Percentiles rank a stretch among this genome's conserved stretches.
These are phyloP conservation scores for Hylyphantes graminicola DNA, from an alignment of 1,140 invertebrate genomes.

Conservation along the genomic window DNA sequence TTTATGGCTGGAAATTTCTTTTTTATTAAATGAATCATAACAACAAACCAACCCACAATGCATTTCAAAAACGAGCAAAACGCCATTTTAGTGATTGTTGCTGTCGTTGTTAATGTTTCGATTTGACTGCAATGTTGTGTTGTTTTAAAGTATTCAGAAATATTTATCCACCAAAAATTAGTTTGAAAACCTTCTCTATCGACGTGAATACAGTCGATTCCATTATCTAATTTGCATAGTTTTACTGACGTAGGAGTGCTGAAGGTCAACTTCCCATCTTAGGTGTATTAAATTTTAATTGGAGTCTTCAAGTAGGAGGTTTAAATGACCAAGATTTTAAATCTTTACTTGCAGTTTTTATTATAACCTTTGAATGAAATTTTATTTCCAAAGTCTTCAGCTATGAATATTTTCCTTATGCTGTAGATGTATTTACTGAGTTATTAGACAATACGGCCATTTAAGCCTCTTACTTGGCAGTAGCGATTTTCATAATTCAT, in stretches of 20 bases:
- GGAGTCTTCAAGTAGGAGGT: constrained; percentile 40
- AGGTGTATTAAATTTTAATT: constrained; percentile 42
- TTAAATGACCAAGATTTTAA: constrained; percentile 40
- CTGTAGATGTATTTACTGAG: constrained; percentile 14
- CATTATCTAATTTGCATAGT: constrained; percentile 13
- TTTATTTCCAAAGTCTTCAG: background rate
- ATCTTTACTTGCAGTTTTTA: constrained; percentile 1
- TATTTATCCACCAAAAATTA: background rate
- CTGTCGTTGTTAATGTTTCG: constrained; percentile 30
- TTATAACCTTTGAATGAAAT: background rate
- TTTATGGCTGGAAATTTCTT: no score
- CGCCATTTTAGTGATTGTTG: constrained; percentile 57
- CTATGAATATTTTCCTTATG: background rate
- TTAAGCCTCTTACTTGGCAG: constrained; percentile 53
- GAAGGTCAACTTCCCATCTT: constrained; percentile 52
- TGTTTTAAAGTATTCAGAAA: background rate
- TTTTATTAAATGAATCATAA: no score
- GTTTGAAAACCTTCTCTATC: background rate
- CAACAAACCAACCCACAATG: constrained; percentile 32
- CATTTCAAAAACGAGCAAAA: constrained; percentile 19
- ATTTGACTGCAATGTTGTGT: constrained; percentile 41
- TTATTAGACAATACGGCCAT: constrained; percentile 39
- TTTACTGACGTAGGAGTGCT: background rate
- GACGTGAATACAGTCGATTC: background rate
- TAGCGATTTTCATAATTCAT: constrained; percentile 16